phyloP scores from a whole-genome alignment of 2,797 vertebrate genomes.

The Peromyscus aztecus region DNA sequence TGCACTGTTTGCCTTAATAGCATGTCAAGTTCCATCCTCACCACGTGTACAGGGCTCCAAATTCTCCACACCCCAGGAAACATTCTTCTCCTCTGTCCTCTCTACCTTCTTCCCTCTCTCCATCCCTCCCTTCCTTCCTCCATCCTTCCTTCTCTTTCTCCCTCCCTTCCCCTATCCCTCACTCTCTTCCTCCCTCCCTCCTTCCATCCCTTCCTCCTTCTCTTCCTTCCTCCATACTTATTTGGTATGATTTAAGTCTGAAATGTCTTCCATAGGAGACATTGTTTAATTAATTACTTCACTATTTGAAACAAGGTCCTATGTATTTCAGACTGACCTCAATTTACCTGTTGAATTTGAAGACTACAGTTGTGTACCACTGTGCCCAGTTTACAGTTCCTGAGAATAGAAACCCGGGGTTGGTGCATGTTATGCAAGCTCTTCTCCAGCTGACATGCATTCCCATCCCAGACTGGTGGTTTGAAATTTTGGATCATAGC shows the following conservation, averaged over 20 bases:
- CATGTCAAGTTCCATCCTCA: neutral
- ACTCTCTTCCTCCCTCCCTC: neutral
- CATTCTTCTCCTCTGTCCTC: neutral
- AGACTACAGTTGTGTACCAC: neutral
- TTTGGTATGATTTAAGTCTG: neutral
- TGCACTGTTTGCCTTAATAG: neutral
- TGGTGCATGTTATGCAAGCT: neutral
- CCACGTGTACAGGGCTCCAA: neutral
- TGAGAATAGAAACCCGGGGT: neutral
- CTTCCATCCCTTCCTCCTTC: neutral
- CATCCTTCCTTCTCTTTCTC: no score
- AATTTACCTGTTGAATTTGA: neutral
- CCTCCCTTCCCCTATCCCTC: neutral
- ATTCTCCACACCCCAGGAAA: neutral
- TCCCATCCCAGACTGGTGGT: neutral
- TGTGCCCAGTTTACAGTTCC: neutral
- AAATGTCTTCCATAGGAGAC: neutral
- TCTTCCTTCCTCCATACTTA: neutral
- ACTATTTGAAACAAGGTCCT: neutral
- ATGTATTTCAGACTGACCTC: neutral
- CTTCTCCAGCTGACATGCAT: neutral
- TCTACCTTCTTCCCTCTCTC: neutral
- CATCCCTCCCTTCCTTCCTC: neutral
- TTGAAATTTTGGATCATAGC: neutral
- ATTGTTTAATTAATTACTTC: neutral